Evolutionary conservation across 2,113 vertebrate species (phyloP).

Genomic region (Cyrtonyx montezumae): DNA sequence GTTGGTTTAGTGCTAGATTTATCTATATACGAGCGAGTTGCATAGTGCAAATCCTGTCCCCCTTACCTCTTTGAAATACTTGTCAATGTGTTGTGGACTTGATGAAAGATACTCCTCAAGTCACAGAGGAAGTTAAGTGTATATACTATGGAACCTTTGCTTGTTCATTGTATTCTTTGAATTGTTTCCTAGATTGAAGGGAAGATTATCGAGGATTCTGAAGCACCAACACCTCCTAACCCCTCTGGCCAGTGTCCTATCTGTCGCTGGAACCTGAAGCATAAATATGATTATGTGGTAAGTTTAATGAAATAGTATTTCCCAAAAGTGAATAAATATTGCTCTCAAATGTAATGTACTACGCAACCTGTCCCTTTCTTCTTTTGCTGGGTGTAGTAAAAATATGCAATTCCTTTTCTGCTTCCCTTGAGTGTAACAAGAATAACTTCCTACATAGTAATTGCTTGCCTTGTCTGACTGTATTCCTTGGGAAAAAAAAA

Average conservation of each 20-base stretch:
- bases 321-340: not conserved
- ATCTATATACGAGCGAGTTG: not conserved
- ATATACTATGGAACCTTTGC: not conserved
- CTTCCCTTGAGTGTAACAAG: not conserved
- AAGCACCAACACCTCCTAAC: conserved; percentile 87
- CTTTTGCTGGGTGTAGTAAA: not conserved
- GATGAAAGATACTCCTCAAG: not conserved
- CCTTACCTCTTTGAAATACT: not conserved
- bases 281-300: conserved; percentile 93
- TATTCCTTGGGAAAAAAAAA: not conserved
- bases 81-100: accelerated
- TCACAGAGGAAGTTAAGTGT: not conserved
- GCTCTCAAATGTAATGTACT: not conserved
- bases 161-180: not conserved
- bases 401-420: not conserved
- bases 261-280: conserved; percentile 95
- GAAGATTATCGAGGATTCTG: conserved; percentile 63
- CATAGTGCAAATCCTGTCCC: not conserved
- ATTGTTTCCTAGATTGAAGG: conserved; percentile 88
- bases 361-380: accelerated
- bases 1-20: not conserved
- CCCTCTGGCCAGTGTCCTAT: conserved; percentile 93
- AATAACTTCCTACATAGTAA: not conserved
- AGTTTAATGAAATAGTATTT: conserved; percentile 52
- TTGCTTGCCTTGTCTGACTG: not conserved